Conservation (phyloP, 2,113 vertebrate species). For the Carettochelys insculpta region DNA sequence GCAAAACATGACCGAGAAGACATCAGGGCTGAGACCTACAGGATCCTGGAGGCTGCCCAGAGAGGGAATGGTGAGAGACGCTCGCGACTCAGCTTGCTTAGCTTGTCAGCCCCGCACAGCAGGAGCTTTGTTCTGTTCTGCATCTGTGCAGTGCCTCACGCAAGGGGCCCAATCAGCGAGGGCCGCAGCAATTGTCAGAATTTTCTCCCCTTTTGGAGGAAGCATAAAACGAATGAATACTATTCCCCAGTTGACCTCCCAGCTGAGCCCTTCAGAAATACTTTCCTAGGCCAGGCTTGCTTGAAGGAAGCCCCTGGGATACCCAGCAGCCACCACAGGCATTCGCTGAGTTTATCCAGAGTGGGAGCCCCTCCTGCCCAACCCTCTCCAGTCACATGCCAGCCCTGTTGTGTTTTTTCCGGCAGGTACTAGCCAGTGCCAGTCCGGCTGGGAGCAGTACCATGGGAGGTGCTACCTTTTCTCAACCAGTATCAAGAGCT, state of each 20-base stretch:
- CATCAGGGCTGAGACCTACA: neutral
- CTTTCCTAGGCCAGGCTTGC: neutral
- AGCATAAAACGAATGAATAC: neutral
- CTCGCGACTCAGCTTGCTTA: too few relatives aligned
- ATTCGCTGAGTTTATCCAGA: neutral
- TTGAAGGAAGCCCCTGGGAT: neutral
- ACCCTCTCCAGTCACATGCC: too few relatives aligned
- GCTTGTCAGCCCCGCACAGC: neutral
- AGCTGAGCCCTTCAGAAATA: neutral
- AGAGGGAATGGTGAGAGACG: neutral
- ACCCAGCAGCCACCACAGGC: neutral
- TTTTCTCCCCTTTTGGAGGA: neutral
- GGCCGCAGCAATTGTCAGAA: neutral
- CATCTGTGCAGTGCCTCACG: too few relatives aligned
- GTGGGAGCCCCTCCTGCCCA: too few relatives aligned
- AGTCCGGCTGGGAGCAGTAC: neutral
- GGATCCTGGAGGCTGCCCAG: neutral
- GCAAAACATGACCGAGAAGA: fast-evolving
- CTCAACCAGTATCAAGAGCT: neutral
- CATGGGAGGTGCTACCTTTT: neutral
- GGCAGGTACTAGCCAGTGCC: neutral
- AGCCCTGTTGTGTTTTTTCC: neutral
- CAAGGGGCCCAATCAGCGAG: neutral
- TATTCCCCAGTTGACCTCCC: neutral
- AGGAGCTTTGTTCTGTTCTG: neutral